Evolutionary conservation across 2,888 invertebrate genomes (phyloP).

Genomic region (Xylocampa areola): DNA sequence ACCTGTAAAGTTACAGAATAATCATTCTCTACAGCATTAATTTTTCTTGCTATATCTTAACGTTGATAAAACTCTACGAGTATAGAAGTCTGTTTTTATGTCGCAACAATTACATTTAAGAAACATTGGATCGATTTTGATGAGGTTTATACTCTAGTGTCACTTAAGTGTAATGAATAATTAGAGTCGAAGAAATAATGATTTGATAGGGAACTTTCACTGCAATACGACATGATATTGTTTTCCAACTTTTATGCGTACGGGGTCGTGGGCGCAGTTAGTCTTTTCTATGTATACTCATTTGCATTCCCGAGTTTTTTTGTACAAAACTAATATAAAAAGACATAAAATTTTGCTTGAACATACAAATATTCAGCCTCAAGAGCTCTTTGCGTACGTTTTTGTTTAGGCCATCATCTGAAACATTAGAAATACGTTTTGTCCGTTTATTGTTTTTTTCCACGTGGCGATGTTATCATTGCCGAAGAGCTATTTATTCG

Average conservation of each 20-base stretch:
- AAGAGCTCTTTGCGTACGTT: slow-evolving; percentile 29
- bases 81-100: too few relatives aligned
- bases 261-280: too few relatives aligned
- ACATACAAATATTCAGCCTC: slow-evolving; percentile 28
- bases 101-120: too few relatives aligned
- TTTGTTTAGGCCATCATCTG: slow-evolving; percentile 32
- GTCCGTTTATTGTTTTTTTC: slow-evolving; percentile 43
- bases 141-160: too few relatives aligned
- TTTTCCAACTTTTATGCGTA: too few relatives aligned
- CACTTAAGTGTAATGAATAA: too few relatives aligned
- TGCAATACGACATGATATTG: too few relatives aligned
- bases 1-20: slow-evolving; percentile 27
- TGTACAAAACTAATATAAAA: slow-evolving; percentile 20
- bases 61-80: too few relatives aligned
- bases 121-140: too few relatives aligned
- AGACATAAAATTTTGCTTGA: slow-evolving; percentile 30
- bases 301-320: slow-evolving; percentile 25
- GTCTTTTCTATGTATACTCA: slow-evolving; percentile 18
- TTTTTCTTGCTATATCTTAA: slow-evolving; percentile 14
- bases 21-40: slow-evolving; percentile 20
- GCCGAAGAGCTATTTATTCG: slow-evolving; percentile 36
- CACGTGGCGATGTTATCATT: slow-evolving; percentile 30
- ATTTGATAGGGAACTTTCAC: too few relatives aligned
- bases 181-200: too few relatives aligned
- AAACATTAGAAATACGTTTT: slow-evolving; percentile 35